These are phyloP conservation scores for Trissolcus brochymenae DNA, from an alignment of 2,888 invertebrate genomes.

Conservation along the genomic window DNA sequence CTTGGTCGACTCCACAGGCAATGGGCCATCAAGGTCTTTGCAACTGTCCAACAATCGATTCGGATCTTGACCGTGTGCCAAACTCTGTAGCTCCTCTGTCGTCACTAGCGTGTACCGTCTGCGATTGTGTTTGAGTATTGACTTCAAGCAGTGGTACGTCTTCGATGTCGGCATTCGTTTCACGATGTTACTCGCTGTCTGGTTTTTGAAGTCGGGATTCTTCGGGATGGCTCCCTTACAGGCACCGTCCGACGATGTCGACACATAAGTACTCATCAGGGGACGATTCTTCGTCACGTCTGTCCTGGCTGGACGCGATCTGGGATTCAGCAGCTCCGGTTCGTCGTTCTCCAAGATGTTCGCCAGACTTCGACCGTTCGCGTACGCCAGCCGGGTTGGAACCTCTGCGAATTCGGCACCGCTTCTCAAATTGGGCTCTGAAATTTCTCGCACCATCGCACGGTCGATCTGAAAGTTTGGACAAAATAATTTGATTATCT, in stretches of 20 bases:
- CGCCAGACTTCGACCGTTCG: conserved; percentile 68
- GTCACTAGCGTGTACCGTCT: conserved; percentile 71
- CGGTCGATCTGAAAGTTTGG: too few species aligned
- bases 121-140: conserved; percentile 72
- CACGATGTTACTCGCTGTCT: conserved; percentile 67
- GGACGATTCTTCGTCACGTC: conserved; percentile 25
- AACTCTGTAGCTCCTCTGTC: conserved; percentile 61
- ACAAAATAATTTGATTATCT: too few species aligned
- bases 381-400: conserved; percentile 59
- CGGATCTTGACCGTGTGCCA: conserved; percentile 45
- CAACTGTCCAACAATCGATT: conserved; percentile 44
- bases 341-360: conserved; percentile 72
- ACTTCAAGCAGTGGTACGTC: conserved; percentile 72
- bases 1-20: conserved; percentile 42
- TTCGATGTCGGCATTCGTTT: conserved; percentile 66
- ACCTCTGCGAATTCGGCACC: conserved; percentile 56
- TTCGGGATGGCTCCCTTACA: conserved; percentile 68
- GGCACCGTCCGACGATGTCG: too few species aligned
- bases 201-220: conserved; percentile 48
- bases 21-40: conserved; percentile 49
- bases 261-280: too few species aligned
- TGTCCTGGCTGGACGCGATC: conserved; percentile 29
- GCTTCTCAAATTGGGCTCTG: conserved; percentile 69
- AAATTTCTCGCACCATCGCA: conserved; percentile 64
- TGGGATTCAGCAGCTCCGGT: conserved; percentile 35